Evolutionary conservation across 2,888 invertebrate genomes (phyloP).

Genomic region (Morinoia aosen): DNA sequence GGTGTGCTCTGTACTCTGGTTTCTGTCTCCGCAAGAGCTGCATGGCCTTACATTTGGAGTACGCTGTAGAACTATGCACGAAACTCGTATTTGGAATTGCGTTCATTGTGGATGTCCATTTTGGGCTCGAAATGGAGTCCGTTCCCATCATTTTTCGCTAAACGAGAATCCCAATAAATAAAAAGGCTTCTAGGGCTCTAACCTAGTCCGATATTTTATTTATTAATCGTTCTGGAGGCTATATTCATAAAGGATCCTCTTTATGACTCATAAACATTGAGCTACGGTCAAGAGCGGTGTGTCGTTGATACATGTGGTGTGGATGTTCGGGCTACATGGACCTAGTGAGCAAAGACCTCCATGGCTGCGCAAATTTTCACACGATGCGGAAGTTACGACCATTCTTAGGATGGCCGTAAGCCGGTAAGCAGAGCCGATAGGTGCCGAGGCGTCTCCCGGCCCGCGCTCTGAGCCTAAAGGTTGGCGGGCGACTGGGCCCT

Average conservation of each 20-base stretch:
- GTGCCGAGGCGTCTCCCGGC: not conserved
- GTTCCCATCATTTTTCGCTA: too few relatives aligned
- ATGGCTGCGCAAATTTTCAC: not conserved
- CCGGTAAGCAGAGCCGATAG: not conserved
- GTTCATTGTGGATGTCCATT: too few relatives aligned
- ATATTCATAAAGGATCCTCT: not conserved
- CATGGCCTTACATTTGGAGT: too few relatives aligned
- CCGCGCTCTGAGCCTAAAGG: constrained; percentile 22
- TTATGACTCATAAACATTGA: not conserved
- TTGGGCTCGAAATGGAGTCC: too few relatives aligned
- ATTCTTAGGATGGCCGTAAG: not conserved
- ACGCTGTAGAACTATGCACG: too few relatives aligned
- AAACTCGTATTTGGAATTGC: too few relatives aligned
- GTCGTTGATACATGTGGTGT: not conserved
- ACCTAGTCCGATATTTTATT: not conserved
- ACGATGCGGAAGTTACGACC: not conserved
- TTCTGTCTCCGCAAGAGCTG: too few relatives aligned
- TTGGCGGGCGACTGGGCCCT: constrained; percentile 38
- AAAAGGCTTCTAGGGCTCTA: too few relatives aligned
- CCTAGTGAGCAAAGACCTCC: not conserved
- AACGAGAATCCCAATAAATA: too few relatives aligned
- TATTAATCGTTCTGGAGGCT: not conserved
- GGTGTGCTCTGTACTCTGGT: too few relatives aligned
- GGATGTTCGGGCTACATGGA: not conserved
- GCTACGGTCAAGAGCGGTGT: not conserved